phyloP scores from a whole-genome alignment of 2,797 vertebrate genomes.

The Rhincodon typus region DNA sequence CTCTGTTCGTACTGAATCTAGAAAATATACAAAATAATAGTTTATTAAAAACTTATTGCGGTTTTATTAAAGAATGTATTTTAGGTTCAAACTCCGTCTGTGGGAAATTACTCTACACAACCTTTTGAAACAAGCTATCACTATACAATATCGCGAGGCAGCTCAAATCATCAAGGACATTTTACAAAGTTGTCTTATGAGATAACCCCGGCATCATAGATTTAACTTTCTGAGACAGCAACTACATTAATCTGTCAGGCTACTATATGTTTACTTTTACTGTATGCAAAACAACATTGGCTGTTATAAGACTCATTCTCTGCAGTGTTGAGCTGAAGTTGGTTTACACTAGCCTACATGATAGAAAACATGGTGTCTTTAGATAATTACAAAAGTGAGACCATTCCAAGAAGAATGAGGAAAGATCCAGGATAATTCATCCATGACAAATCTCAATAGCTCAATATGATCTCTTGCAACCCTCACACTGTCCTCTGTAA shows the following conservation, averaged over 20 bases:
- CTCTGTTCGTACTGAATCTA: conserved; percentile 84
- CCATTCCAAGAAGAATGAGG: neutral
- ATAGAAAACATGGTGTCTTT: neutral
- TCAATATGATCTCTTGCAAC: neutral
- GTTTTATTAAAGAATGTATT: neutral
- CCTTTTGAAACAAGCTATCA: neutral
- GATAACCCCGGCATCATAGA: neutral
- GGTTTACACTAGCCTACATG: neutral
- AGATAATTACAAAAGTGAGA: neutral
- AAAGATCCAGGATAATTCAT: neutral
- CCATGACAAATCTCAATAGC: neutral
- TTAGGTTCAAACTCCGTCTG: neutral
- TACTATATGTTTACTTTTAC: neutral
- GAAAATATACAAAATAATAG: conserved; percentile 34
- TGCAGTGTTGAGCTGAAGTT: neutral
- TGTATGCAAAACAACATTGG: neutral
- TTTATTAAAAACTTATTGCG: neutral
- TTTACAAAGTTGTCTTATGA: neutral
- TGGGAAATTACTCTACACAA: neutral
- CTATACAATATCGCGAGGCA: neutral
- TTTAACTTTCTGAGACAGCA: neutral
- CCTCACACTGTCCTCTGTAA: neutral
- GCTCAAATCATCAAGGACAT: neutral
- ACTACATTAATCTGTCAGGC: neutral
- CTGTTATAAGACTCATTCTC: neutral